Evolutionary conservation across 1,140 invertebrate genomes (phyloP), one percentile per base, ranked within the genome.

Genomic region (Monomorium pharaonis): DNA sequence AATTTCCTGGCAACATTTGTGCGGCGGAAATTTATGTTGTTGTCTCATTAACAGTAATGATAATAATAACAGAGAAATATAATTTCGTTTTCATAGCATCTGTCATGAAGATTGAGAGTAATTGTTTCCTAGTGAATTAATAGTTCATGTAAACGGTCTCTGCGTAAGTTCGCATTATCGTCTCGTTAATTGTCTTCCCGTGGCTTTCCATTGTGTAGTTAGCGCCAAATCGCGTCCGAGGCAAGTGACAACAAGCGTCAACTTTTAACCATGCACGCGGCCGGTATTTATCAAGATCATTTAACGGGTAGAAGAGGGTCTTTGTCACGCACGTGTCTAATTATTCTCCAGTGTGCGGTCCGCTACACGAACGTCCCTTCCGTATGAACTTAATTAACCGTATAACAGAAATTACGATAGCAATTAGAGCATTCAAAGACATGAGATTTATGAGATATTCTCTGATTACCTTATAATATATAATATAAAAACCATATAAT

Each of bases 281-380:
- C 54, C 37, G 18, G 37, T 33, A 83, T 83, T 83, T 83, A 83
- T 83, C 78, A 83, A 83, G 78, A 83, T 83, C 78, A 83, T 74
- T 83, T 83, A 83, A 58, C 37, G 37, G 54, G 1, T 42, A 74
- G 78, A 74, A 83, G 78, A 72, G 78, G 65, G 42, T 60, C 78
- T 83, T 83, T 83, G 78, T 83, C 78, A 83, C 67, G 78, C 67
- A 72, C 24, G 65, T 54, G 78, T 83, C 65, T 83, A 83, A 83
- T 83, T 83, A 83, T 83, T 83, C 78, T 51, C 78, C 37, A 7
- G 51, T 47, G 67, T 47, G 51, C n/a, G 67, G n/a, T n/a, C 37
- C 27, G 7, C 51, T 27, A 24, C 42, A 60, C 27, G 49, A 58
- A 81, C 78, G 37, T 83, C 54, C 54, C 54, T 56, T 4, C 37